Evolutionary conservation across 2,113 vertebrate species (phyloP), one percentile per base, ranked within the genome.

Genomic region (Chaetodon trifascialis): DNA sequence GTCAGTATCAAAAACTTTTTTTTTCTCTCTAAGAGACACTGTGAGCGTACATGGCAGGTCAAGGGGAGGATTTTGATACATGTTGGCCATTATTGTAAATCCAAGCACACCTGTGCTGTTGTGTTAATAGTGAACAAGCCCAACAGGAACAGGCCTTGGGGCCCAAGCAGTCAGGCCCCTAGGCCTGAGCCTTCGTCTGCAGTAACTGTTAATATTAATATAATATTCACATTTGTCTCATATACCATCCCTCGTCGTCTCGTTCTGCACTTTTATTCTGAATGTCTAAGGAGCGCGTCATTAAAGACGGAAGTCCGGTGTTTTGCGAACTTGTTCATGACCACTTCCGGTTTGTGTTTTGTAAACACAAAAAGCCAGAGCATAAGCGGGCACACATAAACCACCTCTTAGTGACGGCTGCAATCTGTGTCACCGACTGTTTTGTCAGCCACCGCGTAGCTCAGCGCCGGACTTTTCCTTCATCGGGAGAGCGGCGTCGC

Each of bases 331-430:
- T 78, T 78, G 34, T 38, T 9, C 2, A 1, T 76, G 47, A 81
- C 79, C 71, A 4, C 8, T 65, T 92, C 85, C 84, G 73, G 62
- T 34, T 52, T 42, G 23, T 63, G 55, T 34, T 79, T 74, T 71
- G 86, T 89, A 85, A 88, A 89, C 72, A 92, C 44, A 67, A 75
- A 34, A 62, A 58, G 62, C 25, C 6, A 65, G 7, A 12, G 19
- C 1, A 11, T 1, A 59, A 63, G 7, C 40, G 66, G 19, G 47
- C 17, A 15, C 21, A 11, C 19, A 4, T 4, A 11, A 60, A 44
- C 10, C 30, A 5, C 11, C 0, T 46, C 0, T 12, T 4, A 8
- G 34, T 30, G 12, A 59, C 19, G 46, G 38, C 60, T 12, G 14
- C 5, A 44, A 9, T 34, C 12, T 2, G 4, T 73, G 76, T 77